A percentile compares a stretch with the other conserved stretches of the same genome.
These are phyloP conservation scores for Antitype chi DNA, from an alignment of 2,888 invertebrate species.

Conservation along the genomic window DNA sequence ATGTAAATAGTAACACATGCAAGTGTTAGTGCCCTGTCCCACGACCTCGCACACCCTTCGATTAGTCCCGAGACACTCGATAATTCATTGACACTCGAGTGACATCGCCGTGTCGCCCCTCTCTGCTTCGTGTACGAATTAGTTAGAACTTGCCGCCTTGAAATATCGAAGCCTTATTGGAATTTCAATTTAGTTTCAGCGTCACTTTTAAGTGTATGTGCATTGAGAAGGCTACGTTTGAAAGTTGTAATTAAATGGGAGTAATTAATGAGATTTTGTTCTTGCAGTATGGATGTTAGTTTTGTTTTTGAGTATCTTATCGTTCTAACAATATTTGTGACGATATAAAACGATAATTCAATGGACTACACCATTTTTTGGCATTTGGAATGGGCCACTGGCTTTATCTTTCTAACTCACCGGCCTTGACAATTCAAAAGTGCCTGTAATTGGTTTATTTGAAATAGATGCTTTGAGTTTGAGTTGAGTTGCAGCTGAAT, in stretches of 20 bases:
- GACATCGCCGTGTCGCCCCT: conserved; percentile 59
- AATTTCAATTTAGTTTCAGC: conserved; percentile 58
- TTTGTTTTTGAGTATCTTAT: neutral
- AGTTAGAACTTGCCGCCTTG: conserved; percentile 57
- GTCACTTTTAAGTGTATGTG: conserved; percentile 37
- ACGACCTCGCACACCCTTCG: conserved; percentile 72
- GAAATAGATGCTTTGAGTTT: too few species aligned
- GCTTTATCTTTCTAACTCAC: too few species aligned
- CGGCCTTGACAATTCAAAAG: too few species aligned
- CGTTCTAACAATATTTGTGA: neutral
- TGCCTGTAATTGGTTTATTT: too few species aligned
- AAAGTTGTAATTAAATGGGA: conserved; percentile 8
- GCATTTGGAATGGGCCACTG: too few species aligned
- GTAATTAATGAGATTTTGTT: conserved; percentile 3
- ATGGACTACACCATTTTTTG: too few species aligned
- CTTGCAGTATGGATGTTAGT: too few species aligned
- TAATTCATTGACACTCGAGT: conserved; percentile 84
- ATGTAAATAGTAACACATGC: conserved; percentile 59
- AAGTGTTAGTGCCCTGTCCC: conserved; percentile 59
- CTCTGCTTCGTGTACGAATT: conserved; percentile 74
- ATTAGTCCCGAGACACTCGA: conserved; percentile 82
- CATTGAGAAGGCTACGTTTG: conserved; percentile 8
- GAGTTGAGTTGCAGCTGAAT: too few species aligned
- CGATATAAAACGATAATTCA: too few species aligned
- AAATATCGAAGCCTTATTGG: conserved; percentile 59